Conservation (phyloP, 2,888 invertebrate species). For the Agapostemon virescens region DNA sequence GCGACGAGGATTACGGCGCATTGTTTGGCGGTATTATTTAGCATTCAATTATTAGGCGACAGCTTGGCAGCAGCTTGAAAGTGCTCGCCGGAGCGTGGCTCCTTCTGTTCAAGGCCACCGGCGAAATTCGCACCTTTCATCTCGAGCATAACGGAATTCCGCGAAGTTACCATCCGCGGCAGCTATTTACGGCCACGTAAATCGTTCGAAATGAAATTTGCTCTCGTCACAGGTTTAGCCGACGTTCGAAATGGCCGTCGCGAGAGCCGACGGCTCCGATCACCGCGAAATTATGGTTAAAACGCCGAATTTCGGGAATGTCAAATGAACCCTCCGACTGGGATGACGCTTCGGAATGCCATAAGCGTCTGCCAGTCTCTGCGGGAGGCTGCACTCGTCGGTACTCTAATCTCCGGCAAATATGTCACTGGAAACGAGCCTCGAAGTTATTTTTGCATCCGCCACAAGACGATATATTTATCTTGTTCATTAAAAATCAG, state of each 20-base stretch:
- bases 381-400: no score
- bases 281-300: not conserved
- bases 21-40: slow-evolving; percentile 28
- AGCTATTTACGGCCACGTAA: slow-evolving; percentile 40
- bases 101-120: slow-evolving; percentile 15
- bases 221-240: slow-evolving; percentile 4
- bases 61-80: not conserved
- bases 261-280: not conserved
- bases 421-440: no score
- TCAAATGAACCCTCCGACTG: not conserved
- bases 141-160: slow-evolving; percentile 14
- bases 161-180: slow-evolving; percentile 15
- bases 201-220: slow-evolving; percentile 45
- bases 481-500: no score
- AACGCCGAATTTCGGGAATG: not conserved
- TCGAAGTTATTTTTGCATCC: no score
- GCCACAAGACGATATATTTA: no score
- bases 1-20: not conserved
- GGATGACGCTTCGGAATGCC: not conserved
- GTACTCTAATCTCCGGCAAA: no score
- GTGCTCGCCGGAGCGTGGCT: not conserved
- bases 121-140: slow-evolving; percentile 23
- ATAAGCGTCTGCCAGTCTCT: not conserved
- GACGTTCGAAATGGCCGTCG: not conserved
- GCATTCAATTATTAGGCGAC: slow-evolving; percentile 39